Base-by-base conservation (phyloP, 2,113 vertebrate genomes). In the Chlamydotis undulata region DNA sequence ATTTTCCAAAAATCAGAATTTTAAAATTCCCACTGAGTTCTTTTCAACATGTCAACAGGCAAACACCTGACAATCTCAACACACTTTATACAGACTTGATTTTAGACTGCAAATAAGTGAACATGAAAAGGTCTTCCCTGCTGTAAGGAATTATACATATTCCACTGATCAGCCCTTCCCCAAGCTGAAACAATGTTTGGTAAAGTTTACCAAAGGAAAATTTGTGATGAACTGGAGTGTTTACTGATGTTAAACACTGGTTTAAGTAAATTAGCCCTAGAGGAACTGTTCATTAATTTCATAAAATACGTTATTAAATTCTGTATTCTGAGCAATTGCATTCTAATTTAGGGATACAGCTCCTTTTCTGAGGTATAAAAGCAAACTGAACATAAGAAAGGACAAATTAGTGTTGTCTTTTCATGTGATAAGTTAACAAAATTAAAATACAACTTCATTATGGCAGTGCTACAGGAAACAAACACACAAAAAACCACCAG, bases 361-460 rank as follows among this genome's bases (percentile, higher is more conserved):
- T 95, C 41, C 37, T 86, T 76, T 93, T 89, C 83, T 68, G 67
- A 85, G 50, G 81, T 52, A 88, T 83, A 87, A 97, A 96, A 91
- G 76, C 81, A 60, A 91, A 79, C 23, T 22, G 59, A 89, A 86
- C 89, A 91, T 43, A 69, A 80, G 63, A 76, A 83, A 75, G 76
- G 55, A 87, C 76, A 94, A 89, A 96, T 75, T 60, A 64, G 26
- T 57, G 67, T 76, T 83, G 61, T 92, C 87, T 88, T 93, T 94
- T 89, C 52, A 90, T 93, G 90, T 86, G 86, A 49, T 87, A 94
- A 90, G 89, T 85, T 89, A 96, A 96, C 83, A 60, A 97, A 97
- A 96, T 92, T 78, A 96, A 92, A 96, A 95, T 69, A 94, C 85
- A 89, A 95, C 95, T 97, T 93, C 77, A 95, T 93, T 96, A 93